Evolutionary conservation across 2,888 invertebrate genomes (phyloP).

Genomic region (Trisateles emortualis): DNA sequence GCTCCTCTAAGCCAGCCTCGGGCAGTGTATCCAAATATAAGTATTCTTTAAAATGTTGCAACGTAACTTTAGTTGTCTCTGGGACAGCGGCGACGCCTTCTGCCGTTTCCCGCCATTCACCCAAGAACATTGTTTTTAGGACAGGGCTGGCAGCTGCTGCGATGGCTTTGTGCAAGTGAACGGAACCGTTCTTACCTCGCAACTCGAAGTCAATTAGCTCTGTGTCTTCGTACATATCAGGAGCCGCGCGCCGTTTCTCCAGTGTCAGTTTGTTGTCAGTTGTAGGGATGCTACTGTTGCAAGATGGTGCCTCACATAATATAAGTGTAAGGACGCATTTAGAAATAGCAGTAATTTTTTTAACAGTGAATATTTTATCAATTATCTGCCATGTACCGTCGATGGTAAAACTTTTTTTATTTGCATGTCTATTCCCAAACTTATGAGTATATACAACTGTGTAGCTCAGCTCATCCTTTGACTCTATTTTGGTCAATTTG

Average conservation of each 20-base stretch:
- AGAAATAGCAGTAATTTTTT: no score
- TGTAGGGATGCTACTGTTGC: not conserved
- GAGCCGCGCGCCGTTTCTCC: not conserved
- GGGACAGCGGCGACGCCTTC: slow-evolving; percentile 59
- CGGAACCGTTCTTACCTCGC: slow-evolving; percentile 61
- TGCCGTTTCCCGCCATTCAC: slow-evolving; percentile 60
- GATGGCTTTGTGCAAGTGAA: slow-evolving; percentile 59
- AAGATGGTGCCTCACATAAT: no score
- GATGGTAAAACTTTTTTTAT: no score
- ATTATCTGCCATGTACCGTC: no score
- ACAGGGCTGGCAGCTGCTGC: slow-evolving; percentile 65
- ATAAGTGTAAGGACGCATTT: no score
- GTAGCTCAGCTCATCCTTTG: no score
- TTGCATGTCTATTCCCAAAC: no score
- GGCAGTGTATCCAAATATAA: slow-evolving; percentile 51
- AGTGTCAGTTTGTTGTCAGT: not conserved
- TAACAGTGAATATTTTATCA: no score
- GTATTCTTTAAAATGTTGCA: slow-evolving; percentile 61
- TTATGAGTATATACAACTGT: no score
- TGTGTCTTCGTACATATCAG: slow-evolving; percentile 54
- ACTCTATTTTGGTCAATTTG: no score
- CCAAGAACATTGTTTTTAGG: slow-evolving; percentile 62
- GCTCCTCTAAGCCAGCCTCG: slow-evolving; percentile 51
- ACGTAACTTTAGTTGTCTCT: slow-evolving; percentile 52
- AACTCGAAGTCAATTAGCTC: slow-evolving; percentile 65